Conservation (phyloP, 30 jellyfish, hydroid and myxozoan species). For the Aurelia sp. region DNA sequence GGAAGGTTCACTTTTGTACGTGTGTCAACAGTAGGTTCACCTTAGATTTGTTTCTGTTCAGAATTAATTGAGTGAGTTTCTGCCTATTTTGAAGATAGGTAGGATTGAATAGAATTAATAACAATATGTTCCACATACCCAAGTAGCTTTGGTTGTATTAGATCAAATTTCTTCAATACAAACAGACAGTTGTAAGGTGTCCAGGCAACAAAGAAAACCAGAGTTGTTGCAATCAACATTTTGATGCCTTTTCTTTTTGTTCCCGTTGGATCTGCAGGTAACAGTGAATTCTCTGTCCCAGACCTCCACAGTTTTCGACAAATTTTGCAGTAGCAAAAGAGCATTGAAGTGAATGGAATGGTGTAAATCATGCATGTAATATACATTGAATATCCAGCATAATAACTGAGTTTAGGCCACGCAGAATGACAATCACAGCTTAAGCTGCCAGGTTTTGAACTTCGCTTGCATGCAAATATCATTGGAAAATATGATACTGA, state of each 20-base stretch:
- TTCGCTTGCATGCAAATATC: slow-evolving; percentile 34
- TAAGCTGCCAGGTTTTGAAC: slow-evolving; percentile 29
- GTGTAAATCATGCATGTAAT: slow-evolving; percentile 23
- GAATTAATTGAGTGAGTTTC: too few species aligned
- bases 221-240: slow-evolving; percentile 60
- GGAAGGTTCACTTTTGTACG: too few species aligned
- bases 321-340: slow-evolving; percentile 39
- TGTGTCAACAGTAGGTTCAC: too few species aligned
- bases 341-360: slow-evolving; percentile 65
- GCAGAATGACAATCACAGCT: slow-evolving; percentile 71
- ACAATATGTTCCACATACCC: slow-evolving; percentile 43
- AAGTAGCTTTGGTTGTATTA: slow-evolving; percentile 20
- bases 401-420: slow-evolving; percentile 52
- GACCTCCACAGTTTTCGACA: slow-evolving; percentile 55
- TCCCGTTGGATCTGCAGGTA: slow-evolving; percentile 54
- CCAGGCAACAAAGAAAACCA: slow-evolving; percentile 61
- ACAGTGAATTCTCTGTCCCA: not conserved
- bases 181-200: slow-evolving; percentile 64
- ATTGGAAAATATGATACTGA: slow-evolving; percentile 53
- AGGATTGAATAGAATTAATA: too few species aligned
- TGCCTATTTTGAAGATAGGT: too few species aligned
- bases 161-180: slow-evolving; percentile 45
- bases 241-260: slow-evolving; percentile 44
- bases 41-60: too few species aligned
- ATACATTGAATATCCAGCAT: slow-evolving; percentile 29